Base-by-base conservation (phyloP, 92 coral and sea anemone species). In the Heliopora coerulea region DNA sequence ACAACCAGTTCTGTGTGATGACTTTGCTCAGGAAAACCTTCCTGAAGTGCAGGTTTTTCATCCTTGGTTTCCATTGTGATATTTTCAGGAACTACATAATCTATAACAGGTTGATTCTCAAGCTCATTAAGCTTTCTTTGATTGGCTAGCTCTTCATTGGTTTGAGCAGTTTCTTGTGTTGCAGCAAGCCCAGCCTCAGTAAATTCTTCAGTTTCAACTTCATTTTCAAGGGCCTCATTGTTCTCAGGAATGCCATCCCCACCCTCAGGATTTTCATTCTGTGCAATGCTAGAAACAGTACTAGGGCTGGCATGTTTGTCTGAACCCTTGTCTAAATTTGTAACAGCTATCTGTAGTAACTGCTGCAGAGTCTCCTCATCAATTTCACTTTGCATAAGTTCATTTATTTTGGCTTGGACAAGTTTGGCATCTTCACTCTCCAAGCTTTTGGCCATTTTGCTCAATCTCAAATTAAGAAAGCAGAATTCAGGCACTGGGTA, bases 311-410 rank as follows among this genome's bases (percentile, higher is more conserved):
- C 70, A 15, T 19, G 27, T 35, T 7, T 28, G 8, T 17, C 29
- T 15, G 28, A 19, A 35, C 37, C 59, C 54, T 66, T 66, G 6
- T 32, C 2, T 66, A 44, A 25, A 23, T 67, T 67, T 25, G 59
- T 26, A 23, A 65, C 40, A 35, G 54, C 54, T 65, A 59, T 49
- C 54, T 46, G 58, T 28, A 67, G 25, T 1, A 48, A 25, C 13
- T 67, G 8, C 54, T 67, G 74, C 49, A 67, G 74, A 13, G 74
- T 46, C 0, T 46, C 74, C 1, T 15, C 10, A 42, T 67, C 74
- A 37, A 37, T n/a, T n/a, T n/a, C 42, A 37, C 42, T 12, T 37
- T 37, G 6, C 12, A 37, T 5, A 30, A 67, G 29, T 5, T 21
- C 59, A 67, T 28, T 37, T 8, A 67, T 21, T 29, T 65, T 40